Evolutionary conservation across 2,113 vertebrate species (phyloP), one percentile per base, ranked within the genome.

Genomic region (Thryonomys swinderianus): DNA sequence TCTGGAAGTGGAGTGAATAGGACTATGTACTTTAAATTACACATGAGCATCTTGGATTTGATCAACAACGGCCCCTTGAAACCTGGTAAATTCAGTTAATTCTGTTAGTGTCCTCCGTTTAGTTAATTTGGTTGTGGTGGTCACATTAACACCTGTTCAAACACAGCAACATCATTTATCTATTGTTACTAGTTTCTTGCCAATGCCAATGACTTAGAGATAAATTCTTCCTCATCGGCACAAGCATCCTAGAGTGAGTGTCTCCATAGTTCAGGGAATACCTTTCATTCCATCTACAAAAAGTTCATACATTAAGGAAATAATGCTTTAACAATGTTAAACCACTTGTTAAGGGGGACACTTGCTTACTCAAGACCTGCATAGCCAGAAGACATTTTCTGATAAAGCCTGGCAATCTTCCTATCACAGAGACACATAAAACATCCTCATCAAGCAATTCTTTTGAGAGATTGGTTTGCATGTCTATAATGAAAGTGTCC

Each of bases 331-430:
- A 80, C 62, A 91, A 74, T 66, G 32, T 53, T 40, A 93, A 81
- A 16, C 51, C 83, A 80, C 78, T 61, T 74, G 42, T 88, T 85
- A 88, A 90, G 42, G n/a, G 32, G 40, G 78, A 55, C 59, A 42
- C 91, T 91, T 94, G 45, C 20, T 81, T 7, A 57, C 87, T 96
- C 57, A 93, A 18, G 53, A 73, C 91, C 53, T 92, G 88, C 83
- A 40, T 48, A 69, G 61, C 57, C 81, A 62, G 74, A 74, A 51
- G 80, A 62, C 73, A 83, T 74, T 64, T 91, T 76, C 73, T 64
- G 87, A 67, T 57, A 74, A 74, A 84, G n/a, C 7, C 69, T 88
- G 84, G 55, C 48, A 76, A n/a, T 66, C 51, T 6, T 69, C 55
- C 51, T 53, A 34, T 87, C 57, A 53, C 34, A 57, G 71, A 21